Evolutionary conservation across 2,113 vertebrate genomes (phyloP), one percentile per base, ranked within the genome.

Genomic region (Mormyrus lacerda): DNA sequence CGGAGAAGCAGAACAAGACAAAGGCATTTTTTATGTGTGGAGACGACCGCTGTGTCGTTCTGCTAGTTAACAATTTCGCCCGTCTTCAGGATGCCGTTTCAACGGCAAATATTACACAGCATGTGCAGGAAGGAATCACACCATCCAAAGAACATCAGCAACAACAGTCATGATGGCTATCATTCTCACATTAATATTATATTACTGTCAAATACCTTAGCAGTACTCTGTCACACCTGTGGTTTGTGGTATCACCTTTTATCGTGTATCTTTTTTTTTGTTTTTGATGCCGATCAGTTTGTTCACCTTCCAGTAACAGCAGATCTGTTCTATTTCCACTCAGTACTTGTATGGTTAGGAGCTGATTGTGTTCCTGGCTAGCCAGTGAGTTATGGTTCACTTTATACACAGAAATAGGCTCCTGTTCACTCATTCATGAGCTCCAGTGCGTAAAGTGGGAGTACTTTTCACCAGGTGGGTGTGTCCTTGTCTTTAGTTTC

Each of bases 1-100:
- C 61, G 50, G 45, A 50, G 84, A 89, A 65, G 53, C n/a, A 76
- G 58, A 89, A 73, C 55, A 65, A 51, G 73, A 35, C 24, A 82
- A 82, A 45, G 21, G 61, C 45, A 53, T 87, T 87, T 51, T 55
- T 83, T 44, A 89, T 58, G 65, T 76, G n/a, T 51, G 17, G 76
- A 88, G 21, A 88, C 11, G 44, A 50, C 45, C 6, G n/a, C 44
- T 88, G 69, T 27, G 39, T 88, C 48, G 10, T 51, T 48, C 45
- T 35, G 45, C 10, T 79, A 11, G n/a, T 79, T 88, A 73, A 88
- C n/a, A 76, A 65, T 76, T 51, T 88, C 17, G 24, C 13, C n/a
- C 19, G 10, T 50, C 27, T 48, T 50, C 24, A 4, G 42, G 11
- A 47, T 51, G 15, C 27, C 27, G 27, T 45, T 45, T 17, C 24